Percentiles rank a stretch among this genome's conserved stretches.
Evolutionary conservation across 2,888 invertebrate genomes (phyloP).

Genomic region (Campopleginae sp.): DNA sequence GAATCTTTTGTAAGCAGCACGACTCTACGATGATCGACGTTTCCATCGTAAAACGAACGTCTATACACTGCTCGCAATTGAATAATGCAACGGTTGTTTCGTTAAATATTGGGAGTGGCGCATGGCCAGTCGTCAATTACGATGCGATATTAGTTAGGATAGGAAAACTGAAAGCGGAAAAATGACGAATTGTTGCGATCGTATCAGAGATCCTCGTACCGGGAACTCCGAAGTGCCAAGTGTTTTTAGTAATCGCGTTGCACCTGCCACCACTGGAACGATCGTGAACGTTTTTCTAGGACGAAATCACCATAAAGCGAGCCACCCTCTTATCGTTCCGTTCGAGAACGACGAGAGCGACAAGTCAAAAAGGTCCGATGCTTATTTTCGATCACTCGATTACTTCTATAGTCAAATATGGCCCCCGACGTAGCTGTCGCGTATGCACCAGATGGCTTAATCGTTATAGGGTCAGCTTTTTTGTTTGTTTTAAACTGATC

Average conservation of each 20-base stretch:
- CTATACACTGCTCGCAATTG: neutral
- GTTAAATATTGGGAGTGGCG: neutral
- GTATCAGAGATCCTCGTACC: neutral
- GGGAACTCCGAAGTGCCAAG: neutral
- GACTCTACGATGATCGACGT: too few relatives aligned
- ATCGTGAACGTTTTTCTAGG: constrained; percentile 11
- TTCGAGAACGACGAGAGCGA: constrained; percentile 36
- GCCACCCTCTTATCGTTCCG: constrained; percentile 11
- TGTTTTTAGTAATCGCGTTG: constrained; percentile 41
- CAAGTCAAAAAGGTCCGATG: constrained; percentile 43
- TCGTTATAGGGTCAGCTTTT: constrained; percentile 69
- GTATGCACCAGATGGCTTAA: constrained; percentile 70
- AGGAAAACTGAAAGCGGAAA: constrained; percentile 17
- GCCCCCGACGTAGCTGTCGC: constrained; percentile 40
- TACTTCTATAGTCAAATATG: constrained; percentile 47
- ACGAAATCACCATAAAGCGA: constrained; percentile 23
- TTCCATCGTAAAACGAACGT: neutral
- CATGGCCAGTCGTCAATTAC: neutral
- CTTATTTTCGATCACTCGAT: constrained; percentile 60
- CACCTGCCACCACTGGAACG: constrained; percentile 57
- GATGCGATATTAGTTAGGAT: neutral
- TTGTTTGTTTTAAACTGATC: constrained; percentile 56
- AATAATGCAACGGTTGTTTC: neutral
- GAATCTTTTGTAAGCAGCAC: too few relatives aligned
- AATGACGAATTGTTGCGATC: constrained; percentile 24